Evolutionary conservation across 2,797 vertebrate species (phyloP).

Genomic region (Hydrophis major): DNA sequence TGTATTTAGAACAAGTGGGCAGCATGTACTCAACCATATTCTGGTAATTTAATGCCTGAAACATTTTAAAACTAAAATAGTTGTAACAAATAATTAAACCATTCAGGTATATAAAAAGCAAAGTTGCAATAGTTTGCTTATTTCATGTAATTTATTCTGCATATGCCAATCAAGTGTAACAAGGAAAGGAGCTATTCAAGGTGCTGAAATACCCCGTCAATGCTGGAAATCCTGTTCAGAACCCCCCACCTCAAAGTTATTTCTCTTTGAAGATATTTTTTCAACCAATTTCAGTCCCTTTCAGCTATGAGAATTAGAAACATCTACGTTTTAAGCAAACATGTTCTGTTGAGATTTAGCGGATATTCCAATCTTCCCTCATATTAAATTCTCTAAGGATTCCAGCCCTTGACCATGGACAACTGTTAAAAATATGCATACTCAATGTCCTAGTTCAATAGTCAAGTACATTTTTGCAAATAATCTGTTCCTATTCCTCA

Average conservation of each 20-base stretch:
- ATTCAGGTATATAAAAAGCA: background rate
- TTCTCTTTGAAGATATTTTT: background rate
- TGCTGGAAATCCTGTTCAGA: background rate
- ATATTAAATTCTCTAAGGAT: background rate
- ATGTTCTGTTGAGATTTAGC: background rate
- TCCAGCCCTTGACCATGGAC: background rate
- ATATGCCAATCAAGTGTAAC: background rate
- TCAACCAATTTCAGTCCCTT: background rate
- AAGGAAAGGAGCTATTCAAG: constrained; percentile 5
- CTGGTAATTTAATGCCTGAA: background rate
- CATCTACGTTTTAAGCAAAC: background rate
- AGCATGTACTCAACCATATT: background rate
- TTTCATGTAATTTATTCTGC: background rate
- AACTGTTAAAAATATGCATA: background rate
- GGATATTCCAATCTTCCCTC: background rate
- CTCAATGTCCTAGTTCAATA: background rate
- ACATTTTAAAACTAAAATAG: background rate
- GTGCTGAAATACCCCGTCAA: background rate
- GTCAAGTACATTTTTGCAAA: background rate
- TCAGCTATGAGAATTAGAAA: background rate
- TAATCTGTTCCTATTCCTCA: background rate
- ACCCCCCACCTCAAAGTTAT: background rate
- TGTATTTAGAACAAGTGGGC: background rate
- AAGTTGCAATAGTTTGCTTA: background rate
- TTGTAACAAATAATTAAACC: background rate